Evolutionary conservation across 2,888 invertebrate genomes (phyloP).

Genomic region (Drosophila pegasa): DNA sequence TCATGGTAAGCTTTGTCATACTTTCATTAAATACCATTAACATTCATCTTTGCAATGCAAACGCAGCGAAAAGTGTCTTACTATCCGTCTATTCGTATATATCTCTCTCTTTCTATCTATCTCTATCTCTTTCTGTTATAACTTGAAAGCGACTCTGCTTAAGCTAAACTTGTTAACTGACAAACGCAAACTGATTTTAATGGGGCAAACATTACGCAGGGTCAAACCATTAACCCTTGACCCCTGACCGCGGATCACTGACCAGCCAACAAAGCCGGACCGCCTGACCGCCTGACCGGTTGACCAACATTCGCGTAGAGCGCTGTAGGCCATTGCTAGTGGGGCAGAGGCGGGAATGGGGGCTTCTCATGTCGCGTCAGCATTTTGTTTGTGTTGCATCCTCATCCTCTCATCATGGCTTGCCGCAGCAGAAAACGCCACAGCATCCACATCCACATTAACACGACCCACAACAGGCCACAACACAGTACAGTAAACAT

Average conservation of each 20-base stretch:
- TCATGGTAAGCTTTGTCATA: constrained; percentile 85
- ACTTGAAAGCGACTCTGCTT: constrained; percentile 28
- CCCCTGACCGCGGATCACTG: constrained; percentile 1
- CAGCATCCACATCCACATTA: constrained; percentile 34
- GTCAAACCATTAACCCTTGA: constrained; percentile 40
- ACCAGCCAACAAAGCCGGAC: not conserved
- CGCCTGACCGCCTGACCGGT: constrained; percentile 24
- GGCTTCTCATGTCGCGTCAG: constrained; percentile 49
- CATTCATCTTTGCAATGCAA: constrained; percentile 69
- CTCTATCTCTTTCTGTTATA: constrained; percentile 22
- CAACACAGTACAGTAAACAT: constrained; percentile 35
- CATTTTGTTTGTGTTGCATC: constrained; percentile 67
- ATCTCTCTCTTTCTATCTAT: constrained; percentile 23
- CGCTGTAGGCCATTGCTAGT: constrained; percentile 9
- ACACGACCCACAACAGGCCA: constrained; percentile 13
- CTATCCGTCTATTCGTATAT: constrained; percentile 20
- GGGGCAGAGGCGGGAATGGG: constrained; percentile 20
- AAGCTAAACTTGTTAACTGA: constrained; percentile 34
- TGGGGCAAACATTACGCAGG: constrained; percentile 15
- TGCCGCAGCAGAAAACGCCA: constrained; percentile 30
- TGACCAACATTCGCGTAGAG: constrained; percentile 39
- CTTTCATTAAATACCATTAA: constrained; percentile 84
- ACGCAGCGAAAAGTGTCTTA: constrained; percentile 27
- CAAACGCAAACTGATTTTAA: constrained; percentile 18
- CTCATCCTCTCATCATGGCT: constrained; percentile 66